A percentile compares a stretch with the other conserved stretches of the same genome.
phyloP scores from a whole-genome alignment of 2,113 vertebrate genomes.

The Aix galericulata region DNA sequence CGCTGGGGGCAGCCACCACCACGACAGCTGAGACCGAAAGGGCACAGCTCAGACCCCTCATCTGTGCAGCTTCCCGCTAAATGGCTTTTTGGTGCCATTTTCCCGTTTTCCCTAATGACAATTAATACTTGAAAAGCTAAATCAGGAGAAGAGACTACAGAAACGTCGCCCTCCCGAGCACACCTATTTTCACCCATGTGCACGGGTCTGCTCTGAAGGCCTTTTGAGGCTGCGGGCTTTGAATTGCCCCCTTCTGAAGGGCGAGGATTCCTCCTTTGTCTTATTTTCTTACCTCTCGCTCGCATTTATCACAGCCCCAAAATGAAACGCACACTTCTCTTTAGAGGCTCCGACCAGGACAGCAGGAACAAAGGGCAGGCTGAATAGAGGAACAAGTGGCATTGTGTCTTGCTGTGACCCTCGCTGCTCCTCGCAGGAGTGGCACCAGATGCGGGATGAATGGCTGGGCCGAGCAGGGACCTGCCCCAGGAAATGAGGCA shows the following conservation, averaged over 20 bases:
- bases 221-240: neutral
- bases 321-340: slow-evolving; percentile 49
- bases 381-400: slow-evolving; percentile 48
- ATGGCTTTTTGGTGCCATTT: neutral
- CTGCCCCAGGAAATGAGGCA: slow-evolving; percentile 43
- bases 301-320: slow-evolving; percentile 15
- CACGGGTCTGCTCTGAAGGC: slow-evolving; percentile 36
- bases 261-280: slow-evolving; percentile 47
- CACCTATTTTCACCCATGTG: neutral
- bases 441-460: slow-evolving; percentile 47
- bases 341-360: slow-evolving; percentile 46
- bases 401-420: slow-evolving; percentile 35
- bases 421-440: neutral
- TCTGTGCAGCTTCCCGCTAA: neutral
- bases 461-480: neutral
- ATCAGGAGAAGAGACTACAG: neutral
- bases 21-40: neutral
- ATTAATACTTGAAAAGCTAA: slow-evolving; percentile 24
- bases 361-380: slow-evolving; percentile 18
- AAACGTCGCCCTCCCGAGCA: neutral
- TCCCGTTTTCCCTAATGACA: slow-evolving; percentile 6
- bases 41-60: neutral
- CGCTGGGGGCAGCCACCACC: neutral
- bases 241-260: slow-evolving; percentile 1
- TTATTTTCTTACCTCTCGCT: slow-evolving; percentile 2